Conservation (phyloP, 2,797 vertebrate species). For the Urosaurus nigricauda region DNA sequence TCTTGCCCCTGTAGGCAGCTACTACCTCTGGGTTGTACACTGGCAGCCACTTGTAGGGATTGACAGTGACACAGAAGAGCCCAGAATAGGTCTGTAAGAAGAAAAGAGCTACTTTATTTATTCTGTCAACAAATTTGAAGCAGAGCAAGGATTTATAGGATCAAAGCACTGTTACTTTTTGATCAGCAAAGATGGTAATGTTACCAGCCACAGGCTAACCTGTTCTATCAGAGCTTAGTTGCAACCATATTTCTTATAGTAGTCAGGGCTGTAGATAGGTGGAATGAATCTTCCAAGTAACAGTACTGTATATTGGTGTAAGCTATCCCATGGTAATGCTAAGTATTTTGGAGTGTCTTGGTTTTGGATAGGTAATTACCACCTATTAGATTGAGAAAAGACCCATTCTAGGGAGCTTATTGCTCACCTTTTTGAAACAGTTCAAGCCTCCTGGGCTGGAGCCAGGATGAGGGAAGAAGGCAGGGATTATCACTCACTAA, state of each 20-base stretch:
- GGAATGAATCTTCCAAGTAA: not conserved
- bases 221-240: not conserved
- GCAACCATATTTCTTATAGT: not conserved
- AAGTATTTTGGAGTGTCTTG: not conserved
- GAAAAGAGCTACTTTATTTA: slow-evolving; percentile 10
- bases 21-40: slow-evolving; percentile 80
- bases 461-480: no score
- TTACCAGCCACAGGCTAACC: not conserved
- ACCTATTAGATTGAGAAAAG: not conserved
- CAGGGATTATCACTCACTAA: no score
- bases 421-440: no score
- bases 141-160: not conserved
- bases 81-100: slow-evolving; percentile 77
- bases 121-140: not conserved
- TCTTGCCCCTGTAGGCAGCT: slow-evolving; percentile 79
- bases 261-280: not conserved
- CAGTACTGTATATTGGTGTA: not conserved
- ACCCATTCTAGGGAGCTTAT: not conserved
- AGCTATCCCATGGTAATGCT: not conserved
- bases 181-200: not conserved
- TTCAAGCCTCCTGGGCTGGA: no score
- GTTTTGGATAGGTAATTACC: not conserved
- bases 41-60: slow-evolving; percentile 83
- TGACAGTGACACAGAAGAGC: slow-evolving; percentile 81
- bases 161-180: not conserved